phyloP scores from a whole-genome alignment of 1,140 invertebrate species.

The Drosophila mojavensis region DNA sequence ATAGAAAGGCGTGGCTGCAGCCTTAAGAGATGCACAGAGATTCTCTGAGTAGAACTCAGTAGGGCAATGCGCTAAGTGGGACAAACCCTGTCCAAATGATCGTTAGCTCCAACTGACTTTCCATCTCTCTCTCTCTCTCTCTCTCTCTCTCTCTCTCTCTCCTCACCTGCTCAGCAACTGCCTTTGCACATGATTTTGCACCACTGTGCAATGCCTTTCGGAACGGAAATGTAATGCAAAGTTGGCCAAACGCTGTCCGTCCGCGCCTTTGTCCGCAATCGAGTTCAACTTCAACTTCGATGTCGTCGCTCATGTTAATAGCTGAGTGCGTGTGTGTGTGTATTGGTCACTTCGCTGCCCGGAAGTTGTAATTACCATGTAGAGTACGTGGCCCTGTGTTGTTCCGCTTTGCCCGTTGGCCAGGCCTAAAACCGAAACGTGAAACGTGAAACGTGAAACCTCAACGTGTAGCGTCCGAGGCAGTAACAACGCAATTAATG shows the following conservation, averaged over 20 bases:
- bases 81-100: too few species aligned
- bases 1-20: too few species aligned
- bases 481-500: slow-evolving; percentile 67
- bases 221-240: slow-evolving; percentile 36
- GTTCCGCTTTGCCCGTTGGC: slow-evolving; percentile 11
- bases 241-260: slow-evolving; percentile 18
- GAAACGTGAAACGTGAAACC: slow-evolving; percentile 52
- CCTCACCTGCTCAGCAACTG: too few species aligned
- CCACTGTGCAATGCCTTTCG: slow-evolving; percentile 17
- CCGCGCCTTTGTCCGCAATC: slow-evolving; percentile 20
- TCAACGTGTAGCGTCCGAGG: slow-evolving; percentile 27
- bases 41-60: too few species aligned
- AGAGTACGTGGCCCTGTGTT: slow-evolving; percentile 37
- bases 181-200: neutral
- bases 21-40: too few species aligned
- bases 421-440: slow-evolving; percentile 36
- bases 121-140: too few species aligned
- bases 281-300: slow-evolving; percentile 25
- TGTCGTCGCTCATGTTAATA: slow-evolving; percentile 43
- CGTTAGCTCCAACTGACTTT: too few species aligned
- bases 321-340: slow-evolving; percentile 34
- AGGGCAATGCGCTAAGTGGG: too few species aligned
- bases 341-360: slow-evolving; percentile 57
- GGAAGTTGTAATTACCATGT: slow-evolving; percentile 79
- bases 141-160: too few species aligned